Conservation (phyloP, 2,888 invertebrate species). For the Heliconius cydno region DNA sequence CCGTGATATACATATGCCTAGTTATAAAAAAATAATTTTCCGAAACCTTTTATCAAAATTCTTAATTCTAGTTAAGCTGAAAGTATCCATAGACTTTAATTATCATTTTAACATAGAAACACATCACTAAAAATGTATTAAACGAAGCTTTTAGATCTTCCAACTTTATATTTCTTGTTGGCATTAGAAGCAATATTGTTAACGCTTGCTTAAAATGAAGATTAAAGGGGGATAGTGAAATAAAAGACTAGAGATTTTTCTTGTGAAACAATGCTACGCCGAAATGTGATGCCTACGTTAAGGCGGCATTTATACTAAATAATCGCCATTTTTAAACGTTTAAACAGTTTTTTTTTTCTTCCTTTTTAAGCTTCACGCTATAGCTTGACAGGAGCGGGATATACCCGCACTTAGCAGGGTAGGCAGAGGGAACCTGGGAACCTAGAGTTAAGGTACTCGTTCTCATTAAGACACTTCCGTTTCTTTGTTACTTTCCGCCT, state of each 20-base stretch:
- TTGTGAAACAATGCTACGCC: constrained; percentile 32
- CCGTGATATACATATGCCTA: no score
- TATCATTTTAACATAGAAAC: not conserved
- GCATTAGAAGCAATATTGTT: constrained; percentile 30
- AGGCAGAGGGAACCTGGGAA: no score
- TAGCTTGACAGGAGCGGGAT: no score
- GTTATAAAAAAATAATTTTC: no score
- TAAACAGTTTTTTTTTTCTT: not conserved
- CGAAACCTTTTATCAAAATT: no score
- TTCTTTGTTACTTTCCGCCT: no score
- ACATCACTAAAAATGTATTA: not conserved
- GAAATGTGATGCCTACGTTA: constrained; percentile 23
- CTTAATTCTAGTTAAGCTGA: no score
- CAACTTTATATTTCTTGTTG: constrained; percentile 2
- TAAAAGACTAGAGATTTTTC: constrained; percentile 34
- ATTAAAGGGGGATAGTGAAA: constrained; percentile 33
- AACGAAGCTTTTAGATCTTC: not conserved
- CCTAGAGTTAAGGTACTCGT: no score
- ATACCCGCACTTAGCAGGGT: no score
- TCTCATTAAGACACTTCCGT: no score
- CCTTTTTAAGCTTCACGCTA: no score
- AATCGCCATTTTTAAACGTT: not conserved
- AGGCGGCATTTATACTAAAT: not conserved
- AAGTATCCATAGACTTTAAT: no score
- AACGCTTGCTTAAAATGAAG: constrained; percentile 32